Conservation (phyloP, 2,113 vertebrate species). For the Sus scrofa region DNA sequence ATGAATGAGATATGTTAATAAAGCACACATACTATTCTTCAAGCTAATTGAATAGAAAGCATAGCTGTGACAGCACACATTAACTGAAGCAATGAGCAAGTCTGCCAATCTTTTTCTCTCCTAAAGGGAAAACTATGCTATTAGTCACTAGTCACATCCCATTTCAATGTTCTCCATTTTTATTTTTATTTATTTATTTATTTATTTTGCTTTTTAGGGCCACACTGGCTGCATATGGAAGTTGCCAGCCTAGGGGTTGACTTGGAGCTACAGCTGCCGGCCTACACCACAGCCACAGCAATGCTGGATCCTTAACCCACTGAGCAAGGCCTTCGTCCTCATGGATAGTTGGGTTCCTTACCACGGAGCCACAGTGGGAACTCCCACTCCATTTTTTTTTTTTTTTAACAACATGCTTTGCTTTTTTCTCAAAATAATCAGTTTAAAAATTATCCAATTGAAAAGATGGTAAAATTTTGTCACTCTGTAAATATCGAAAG, state of each 20-base stretch:
- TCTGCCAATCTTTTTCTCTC: not conserved
- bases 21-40: not conserved
- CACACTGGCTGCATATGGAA: no score
- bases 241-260: no score
- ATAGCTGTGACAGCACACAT: not conserved
- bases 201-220: no score
- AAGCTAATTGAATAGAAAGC: not conserved
- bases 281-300: no score
- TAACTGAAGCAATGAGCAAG: not conserved
- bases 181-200: not conserved
- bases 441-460: conserved; percentile 22
- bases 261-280: no score
- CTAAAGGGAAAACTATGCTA: not conserved
- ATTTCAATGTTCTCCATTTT: not conserved
- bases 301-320: no score
- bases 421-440: conserved; percentile 62
- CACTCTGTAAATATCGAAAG: conserved; percentile 39
- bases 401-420: not conserved
- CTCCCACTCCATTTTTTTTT: not conserved
- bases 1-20: not conserved
- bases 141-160: not conserved
- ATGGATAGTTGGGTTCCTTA: no score
- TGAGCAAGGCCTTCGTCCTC: no score
- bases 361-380: no score
- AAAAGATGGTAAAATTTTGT: conserved; percentile 32